Percentiles rank a stretch among this genome's conserved stretches.
These are phyloP conservation scores for Scolopax bukidnonensis DNA, from an alignment of 2,797 vertebrate species.

Conservation along the genomic window DNA sequence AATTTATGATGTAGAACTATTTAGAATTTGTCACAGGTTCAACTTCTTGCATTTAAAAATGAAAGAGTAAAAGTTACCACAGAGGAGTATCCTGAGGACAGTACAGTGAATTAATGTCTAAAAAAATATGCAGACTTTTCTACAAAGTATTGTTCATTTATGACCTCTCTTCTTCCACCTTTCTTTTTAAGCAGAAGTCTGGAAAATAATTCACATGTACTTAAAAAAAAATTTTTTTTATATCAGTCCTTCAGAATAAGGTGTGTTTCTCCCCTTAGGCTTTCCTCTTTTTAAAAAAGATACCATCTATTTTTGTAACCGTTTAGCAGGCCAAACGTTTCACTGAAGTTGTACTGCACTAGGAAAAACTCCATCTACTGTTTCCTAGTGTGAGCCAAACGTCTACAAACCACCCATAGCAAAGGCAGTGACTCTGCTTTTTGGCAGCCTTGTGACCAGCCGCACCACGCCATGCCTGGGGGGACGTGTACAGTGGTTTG, in stretches of 20 bases:
- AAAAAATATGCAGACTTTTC: background rate
- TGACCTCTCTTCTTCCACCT: background rate
- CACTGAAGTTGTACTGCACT: background rate
- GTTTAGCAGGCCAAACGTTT: background rate
- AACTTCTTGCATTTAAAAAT: background rate
- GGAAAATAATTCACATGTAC: background rate
- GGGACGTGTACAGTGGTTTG: background rate
- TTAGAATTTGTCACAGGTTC: background rate
- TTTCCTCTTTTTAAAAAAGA: background rate
- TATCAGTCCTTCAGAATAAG: background rate
- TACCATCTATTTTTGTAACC: background rate
- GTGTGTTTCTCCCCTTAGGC: background rate
- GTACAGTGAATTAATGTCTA: background rate
- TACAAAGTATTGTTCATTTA: background rate
- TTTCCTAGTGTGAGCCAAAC: background rate
- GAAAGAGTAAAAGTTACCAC: background rate
- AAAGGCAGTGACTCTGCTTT: background rate
- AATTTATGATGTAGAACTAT: background rate
- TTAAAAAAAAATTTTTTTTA: background rate
- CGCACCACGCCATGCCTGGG: background rate
- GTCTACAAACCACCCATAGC: background rate
- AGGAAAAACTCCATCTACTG: background rate
- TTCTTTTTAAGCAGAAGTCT: background rate
- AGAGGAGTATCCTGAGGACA: background rate
- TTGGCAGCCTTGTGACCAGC: background rate